phyloP scores from a whole-genome alignment of 2,888 invertebrate species.

The Plusia festucae region DNA sequence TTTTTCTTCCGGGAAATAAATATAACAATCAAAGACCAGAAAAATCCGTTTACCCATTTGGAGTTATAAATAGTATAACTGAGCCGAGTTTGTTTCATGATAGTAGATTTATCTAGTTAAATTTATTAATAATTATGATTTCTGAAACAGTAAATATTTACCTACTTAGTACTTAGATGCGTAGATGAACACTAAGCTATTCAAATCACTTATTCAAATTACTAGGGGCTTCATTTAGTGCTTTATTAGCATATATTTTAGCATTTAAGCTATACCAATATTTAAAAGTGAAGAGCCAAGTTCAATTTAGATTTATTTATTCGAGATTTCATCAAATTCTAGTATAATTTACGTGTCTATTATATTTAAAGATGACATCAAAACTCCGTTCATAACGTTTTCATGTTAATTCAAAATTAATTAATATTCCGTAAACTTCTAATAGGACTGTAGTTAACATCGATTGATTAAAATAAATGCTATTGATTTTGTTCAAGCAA shows the following conservation, averaged over 20 bases:
- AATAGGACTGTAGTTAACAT: constrained; percentile 1
- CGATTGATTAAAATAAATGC: neutral
- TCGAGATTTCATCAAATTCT: constrained; percentile 36
- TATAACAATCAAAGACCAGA: too few relatives aligned
- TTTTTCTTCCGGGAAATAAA: too few relatives aligned
- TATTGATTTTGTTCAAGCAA: neutral
- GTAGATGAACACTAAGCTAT: neutral
- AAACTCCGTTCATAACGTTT: constrained; percentile 30
- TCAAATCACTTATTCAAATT: neutral
- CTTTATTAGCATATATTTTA: neutral
- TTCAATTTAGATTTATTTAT: constrained; percentile 24
- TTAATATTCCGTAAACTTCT: constrained; percentile 7
- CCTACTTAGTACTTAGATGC: neutral
- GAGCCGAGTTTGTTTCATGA: too few relatives aligned
- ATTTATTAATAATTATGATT: neutral
- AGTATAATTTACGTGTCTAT: constrained; percentile 16
- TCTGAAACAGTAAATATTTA: neutral
- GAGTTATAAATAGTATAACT: too few relatives aligned
- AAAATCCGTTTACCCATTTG: too few relatives aligned
- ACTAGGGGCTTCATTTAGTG: too few relatives aligned
- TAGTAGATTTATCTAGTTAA: too few relatives aligned
- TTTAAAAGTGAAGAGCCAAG: constrained; percentile 1
- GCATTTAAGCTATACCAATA: neutral
- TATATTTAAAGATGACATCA: constrained; percentile 9
- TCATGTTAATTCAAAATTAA: constrained; percentile 28